Evolutionary conservation across 2,888 invertebrate species (phyloP).

Genomic region (Oeneis ivallda): DNA sequence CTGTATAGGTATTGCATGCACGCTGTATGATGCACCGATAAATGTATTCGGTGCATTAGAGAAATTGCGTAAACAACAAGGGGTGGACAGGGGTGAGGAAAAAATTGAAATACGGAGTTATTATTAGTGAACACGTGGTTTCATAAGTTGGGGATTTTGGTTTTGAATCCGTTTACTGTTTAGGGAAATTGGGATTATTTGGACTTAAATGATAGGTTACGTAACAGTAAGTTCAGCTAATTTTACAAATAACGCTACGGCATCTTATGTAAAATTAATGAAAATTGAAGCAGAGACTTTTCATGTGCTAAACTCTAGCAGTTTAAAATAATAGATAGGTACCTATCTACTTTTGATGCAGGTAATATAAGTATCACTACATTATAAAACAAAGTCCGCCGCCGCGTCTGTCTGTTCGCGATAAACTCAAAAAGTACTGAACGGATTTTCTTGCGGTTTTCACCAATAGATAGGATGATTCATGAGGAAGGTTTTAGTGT

Average conservation of each 20-base stretch:
- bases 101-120: slow-evolving; percentile 25
- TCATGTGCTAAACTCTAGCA: too few relatives aligned
- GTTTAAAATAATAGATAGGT: too few relatives aligned
- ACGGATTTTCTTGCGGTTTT: too few relatives aligned
- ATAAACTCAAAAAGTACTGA: too few relatives aligned
- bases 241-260: not conserved
- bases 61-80: slow-evolving; percentile 40
- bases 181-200: slow-evolving; percentile 17
- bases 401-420: too few relatives aligned
- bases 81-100: slow-evolving; percentile 25
- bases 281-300: too few relatives aligned
- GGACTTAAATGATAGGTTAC: slow-evolving; percentile 10
- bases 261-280: not conserved
- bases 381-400: too few relatives aligned
- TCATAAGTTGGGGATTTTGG: slow-evolving; percentile 17
- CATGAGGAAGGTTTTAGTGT: too few relatives aligned
- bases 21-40: slow-evolving; percentile 27
- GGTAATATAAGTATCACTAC: too few relatives aligned
- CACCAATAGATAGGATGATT: too few relatives aligned
- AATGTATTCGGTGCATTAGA: slow-evolving; percentile 39
- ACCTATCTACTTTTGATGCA: too few relatives aligned
- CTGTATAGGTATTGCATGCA: not conserved
- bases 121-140: slow-evolving; percentile 23
- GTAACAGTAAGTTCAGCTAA: not conserved
- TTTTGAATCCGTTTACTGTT: slow-evolving; percentile 22